Base-by-base conservation (phyloP, 1,140 invertebrate genomes). In the Saccostrea glomerata region DNA sequence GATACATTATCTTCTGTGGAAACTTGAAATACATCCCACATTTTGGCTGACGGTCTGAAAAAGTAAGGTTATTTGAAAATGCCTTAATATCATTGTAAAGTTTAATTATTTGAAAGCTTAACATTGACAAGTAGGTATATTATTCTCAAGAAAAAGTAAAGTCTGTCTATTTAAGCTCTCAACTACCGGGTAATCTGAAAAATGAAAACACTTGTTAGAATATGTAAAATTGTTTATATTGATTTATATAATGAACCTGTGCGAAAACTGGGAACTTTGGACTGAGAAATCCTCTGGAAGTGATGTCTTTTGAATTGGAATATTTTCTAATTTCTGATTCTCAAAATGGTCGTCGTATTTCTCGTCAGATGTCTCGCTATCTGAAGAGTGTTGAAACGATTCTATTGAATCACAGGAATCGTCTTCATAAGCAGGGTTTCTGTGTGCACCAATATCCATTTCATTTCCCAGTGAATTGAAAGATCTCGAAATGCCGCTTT, bases 1-100 rank as follows among this genome's bases (percentile, higher is more conserved):
- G 85, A 86, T 15, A 86, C 60, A n/a, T 86, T 86, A 25, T 86
- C 85, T 17, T 86, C 85, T 15, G 85, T 70, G 23, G 36, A 47
- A 36, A 70, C 70, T 86, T 56, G 85, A 23, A 86, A 86, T 11
- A 86, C 85, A 86, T 86, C 85, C 85, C 85, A 86, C 11, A 23
- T n/a, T 23, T 77, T 77, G 1, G 23, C 70, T 77, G 23, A 15
- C 15, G 70, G 30, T 36, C 70, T 77, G 25, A 25, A 77, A 77
- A 63, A 15, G 58, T 60, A 17, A 15, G 17, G 47, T 9, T 47
- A 47, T 47, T 9, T 47, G 2, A 47, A 2, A 47, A 9, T 47
- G 6, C 9, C 6, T 47, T 3, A 47, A 47, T 47, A 47, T 47
- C 47, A 7, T 47, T 7, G 5, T 9, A 47, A 47, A 47, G 47